Conservation (phyloP, 2,113 vertebrate genomes). For the Eonycteris spelaea region DNA sequence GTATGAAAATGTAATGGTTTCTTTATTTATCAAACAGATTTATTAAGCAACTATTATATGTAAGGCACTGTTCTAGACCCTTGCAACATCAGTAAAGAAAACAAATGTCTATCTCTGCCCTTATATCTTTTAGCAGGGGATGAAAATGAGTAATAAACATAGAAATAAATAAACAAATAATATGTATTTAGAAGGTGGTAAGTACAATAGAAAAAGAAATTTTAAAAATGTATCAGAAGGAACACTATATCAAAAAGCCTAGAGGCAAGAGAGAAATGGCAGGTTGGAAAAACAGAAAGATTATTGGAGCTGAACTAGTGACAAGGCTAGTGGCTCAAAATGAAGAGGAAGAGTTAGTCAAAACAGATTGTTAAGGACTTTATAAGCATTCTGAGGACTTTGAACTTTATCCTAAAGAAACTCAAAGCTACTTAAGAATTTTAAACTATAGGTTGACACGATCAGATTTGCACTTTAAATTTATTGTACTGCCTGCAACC, state of each 20-base stretch:
- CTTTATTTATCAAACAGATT: not conserved
- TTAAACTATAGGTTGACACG: not conserved
- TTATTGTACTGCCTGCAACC: not conserved
- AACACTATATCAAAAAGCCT: not conserved
- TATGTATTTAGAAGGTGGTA: not conserved
- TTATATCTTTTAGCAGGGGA: not conserved
- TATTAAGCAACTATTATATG: not conserved
- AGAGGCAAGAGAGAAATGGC: not conserved
- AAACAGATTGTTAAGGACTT: not conserved
- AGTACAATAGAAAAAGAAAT: not conserved
- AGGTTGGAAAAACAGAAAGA: not conserved
- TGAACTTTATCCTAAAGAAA: not conserved
- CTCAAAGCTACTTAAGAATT: slow-evolving; percentile 23
- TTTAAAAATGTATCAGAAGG: not conserved
- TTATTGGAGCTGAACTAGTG: not conserved
- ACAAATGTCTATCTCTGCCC: not conserved
- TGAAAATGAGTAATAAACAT: not conserved
- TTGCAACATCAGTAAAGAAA: not conserved
- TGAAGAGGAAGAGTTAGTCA: not conserved
- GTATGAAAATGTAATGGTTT: not conserved
- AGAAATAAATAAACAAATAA: not conserved
- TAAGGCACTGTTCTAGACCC: not conserved
- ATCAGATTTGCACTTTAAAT: slow-evolving; percentile 53
- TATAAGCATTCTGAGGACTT: slow-evolving; percentile 35
- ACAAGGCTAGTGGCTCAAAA: not conserved